Conservation (phyloP, 2,113 vertebrate species). For the Cyprinodon tularosa region DNA sequence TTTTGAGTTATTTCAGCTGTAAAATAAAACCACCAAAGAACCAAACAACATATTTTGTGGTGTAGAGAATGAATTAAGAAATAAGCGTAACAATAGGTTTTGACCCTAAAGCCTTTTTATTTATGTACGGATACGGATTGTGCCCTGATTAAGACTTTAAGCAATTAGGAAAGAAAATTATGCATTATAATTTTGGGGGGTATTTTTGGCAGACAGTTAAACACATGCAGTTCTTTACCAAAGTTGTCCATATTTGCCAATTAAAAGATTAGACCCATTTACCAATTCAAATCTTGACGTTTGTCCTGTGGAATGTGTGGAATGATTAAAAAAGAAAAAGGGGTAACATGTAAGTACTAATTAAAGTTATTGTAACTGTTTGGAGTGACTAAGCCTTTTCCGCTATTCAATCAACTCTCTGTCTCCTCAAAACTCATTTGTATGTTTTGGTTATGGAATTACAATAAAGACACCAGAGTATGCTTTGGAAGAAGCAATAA, state of each 20-base stretch:
- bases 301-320: conserved; percentile 5
- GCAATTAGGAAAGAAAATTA: conserved; percentile 50
- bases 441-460: conserved; percentile 68
- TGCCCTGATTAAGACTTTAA: conserved; percentile 59
- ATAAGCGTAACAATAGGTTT: conserved; percentile 63
- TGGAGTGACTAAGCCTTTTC: conserved; percentile 33
- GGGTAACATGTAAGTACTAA: conserved; percentile 10
- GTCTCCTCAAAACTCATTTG: conserved; percentile 47
- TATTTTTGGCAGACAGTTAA: conserved; percentile 25
- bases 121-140: conserved; percentile 43
- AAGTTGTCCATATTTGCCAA: conserved; percentile 6
- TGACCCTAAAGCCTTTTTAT: conserved; percentile 57
- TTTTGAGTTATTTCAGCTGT: conserved; percentile 49
- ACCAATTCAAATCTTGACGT: conserved; percentile 13
- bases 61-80: conserved; percentile 65
- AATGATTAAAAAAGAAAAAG: conserved; percentile 8
- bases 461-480: conserved; percentile 56
- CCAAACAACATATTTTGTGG: conserved; percentile 59
- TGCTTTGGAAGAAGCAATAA: conserved; percentile 59
- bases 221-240: conserved; percentile 19
- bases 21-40: conserved; percentile 55
- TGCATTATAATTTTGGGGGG: conserved; percentile 6
- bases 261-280: conserved; percentile 13
- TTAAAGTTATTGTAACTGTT: conserved; percentile 21
- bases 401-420: conserved; percentile 23